Conservation (phyloP, 1,140 invertebrate genomes). For the Oreohelix idahoensis region DNA sequence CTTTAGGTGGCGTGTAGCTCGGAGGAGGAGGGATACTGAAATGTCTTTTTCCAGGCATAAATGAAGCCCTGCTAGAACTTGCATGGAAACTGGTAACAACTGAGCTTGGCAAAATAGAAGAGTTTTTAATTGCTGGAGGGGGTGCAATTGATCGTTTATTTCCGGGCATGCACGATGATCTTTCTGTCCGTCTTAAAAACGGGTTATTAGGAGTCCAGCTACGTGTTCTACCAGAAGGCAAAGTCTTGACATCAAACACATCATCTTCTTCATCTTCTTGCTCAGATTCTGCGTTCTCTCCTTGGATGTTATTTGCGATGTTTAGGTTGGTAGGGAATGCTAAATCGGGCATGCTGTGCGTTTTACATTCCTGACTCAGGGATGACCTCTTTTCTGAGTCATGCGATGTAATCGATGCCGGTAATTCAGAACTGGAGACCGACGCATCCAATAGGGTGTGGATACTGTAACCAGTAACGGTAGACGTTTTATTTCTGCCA, state of each 20-base stretch:
- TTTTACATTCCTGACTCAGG: neutral
- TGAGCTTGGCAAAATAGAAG: neutral
- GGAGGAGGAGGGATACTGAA: slow-evolving; percentile 24
- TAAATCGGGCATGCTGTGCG: neutral
- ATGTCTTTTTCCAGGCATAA: neutral
- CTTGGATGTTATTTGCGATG: neutral
- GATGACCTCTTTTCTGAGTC: neutral
- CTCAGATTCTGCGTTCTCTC: neutral
- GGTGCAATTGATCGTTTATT: slow-evolving; percentile 20
- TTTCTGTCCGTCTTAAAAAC: neutral
- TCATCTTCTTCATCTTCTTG: neutral
- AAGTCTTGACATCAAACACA: neutral
- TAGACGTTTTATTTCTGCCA: neutral
- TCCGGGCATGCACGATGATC: slow-evolving; percentile 28
- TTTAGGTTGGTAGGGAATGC: neutral
- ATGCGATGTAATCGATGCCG: neutral
- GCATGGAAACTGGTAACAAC: no score
- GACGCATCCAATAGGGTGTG: neutral
- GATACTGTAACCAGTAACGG: neutral
- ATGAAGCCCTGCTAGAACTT: neutral
- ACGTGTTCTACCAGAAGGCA: neutral
- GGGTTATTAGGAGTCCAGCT: neutral
- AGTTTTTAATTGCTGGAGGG: neutral
- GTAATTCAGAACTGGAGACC: neutral
- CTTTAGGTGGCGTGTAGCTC: slow-evolving; percentile 16